Percentiles rank a stretch among this genome's conserved stretches.
These are phyloP conservation scores for Amphibalanus amphitrite DNA, from an alignment of 1,140 invertebrate genomes.

Conservation along the genomic window DNA sequence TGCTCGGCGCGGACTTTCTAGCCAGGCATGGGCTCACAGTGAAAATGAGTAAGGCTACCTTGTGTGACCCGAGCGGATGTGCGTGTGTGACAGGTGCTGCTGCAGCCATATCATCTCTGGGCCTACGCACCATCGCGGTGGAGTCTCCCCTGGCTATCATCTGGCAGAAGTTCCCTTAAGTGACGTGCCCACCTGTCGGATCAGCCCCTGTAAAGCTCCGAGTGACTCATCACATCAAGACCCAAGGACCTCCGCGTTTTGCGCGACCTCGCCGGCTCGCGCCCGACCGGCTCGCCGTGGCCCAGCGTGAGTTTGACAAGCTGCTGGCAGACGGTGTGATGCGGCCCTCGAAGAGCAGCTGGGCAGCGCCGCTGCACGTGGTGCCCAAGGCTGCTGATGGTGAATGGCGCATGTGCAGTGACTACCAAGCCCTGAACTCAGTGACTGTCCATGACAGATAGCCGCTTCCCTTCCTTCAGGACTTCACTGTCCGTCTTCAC, in stretches of 20 bases:
- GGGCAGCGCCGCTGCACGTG: conserved; percentile 18
- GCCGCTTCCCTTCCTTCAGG: conserved; percentile 19
- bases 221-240: not conserved
- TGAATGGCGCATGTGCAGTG: conserved; percentile 25
- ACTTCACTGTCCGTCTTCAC: conserved; percentile 9
- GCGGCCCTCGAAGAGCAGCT: conserved; percentile 14
- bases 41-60: no score
- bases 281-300: conserved; percentile 15
- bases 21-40: no score
- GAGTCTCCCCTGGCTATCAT: not conserved
- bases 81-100: no score
- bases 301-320: conserved; percentile 19
- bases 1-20: no score
- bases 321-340: conserved; percentile 15
- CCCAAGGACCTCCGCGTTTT: conserved; percentile 4
- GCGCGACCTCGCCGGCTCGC: conserved; percentile 21
- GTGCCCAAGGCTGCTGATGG: conserved; percentile 17
- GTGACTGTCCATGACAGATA: conserved; percentile 23
- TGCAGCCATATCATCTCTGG: no score
- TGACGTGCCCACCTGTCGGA: not conserved
- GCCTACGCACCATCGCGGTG: no score
- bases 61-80: no score
- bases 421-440: conserved; percentile 29
- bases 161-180: not conserved
- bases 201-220: not conserved